Evolutionary conservation across 2,797 vertebrate species (phyloP), one percentile per base, ranked within the genome.

Genomic region (Agapornis canus): DNA sequence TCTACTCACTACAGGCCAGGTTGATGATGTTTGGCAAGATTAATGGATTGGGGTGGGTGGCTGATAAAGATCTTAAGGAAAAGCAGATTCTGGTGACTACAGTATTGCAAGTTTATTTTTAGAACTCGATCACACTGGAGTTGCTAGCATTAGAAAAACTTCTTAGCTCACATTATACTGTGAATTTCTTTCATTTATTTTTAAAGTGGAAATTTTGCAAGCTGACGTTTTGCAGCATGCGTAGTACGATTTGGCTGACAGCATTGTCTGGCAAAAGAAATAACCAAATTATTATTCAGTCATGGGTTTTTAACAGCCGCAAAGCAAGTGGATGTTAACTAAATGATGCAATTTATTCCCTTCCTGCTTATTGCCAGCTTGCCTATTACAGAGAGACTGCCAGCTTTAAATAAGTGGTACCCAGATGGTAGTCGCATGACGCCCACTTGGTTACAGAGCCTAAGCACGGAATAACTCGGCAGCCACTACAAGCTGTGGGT

Each of bases 321-420:
- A 98, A 97, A 98, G 98, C 98, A 98, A 99, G 99, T 98, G 98
- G 98, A 99, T 99, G 99, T 99, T 99, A 99, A 99, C 98, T 99
- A 99, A 99, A 99, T 99, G 98, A 99, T 99, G 99, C 99, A 99
- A 98, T 99, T 99, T 99, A 99, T 99, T 99, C 98, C 98, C 98
- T 98, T 98, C 97, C 97, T 98, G 98, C 98, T 98, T 98, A 98
- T 98, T 98, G 98, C 98, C 98, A 99, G 98, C 98, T 98, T 98
- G 98, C 98, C 98, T 99, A 99, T 98, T 98, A 98, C 98, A 97
- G 98, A 98, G 98, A 98, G 97, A 97, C 97, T 98, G 99, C 99
- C 99, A 99, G 99, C 98, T 99, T 99, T 99, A 99, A 99, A 98
- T 99, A 99, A 99, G 99, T 99, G 98, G 98, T 98, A 99, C 98